Conservation (phyloP, 2,113 vertebrate species). For the Dascyllus trimaculatus region DNA sequence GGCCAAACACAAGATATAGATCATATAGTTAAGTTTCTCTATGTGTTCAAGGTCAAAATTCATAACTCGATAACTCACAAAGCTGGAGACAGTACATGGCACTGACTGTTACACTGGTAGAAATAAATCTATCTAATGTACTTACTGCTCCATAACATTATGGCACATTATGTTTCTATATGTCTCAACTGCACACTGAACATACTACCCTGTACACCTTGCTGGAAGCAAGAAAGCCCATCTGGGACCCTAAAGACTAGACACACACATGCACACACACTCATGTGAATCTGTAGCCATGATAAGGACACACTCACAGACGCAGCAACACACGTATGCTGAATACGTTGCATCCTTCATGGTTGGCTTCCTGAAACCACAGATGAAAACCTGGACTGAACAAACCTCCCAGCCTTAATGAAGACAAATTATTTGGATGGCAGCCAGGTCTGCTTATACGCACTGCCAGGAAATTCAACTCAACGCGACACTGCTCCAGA, state of each 20-base stretch:
- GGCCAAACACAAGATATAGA: no score
- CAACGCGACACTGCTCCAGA: conserved; percentile 21
- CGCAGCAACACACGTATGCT: conserved; percentile 15
- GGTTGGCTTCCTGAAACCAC: conserved; percentile 50
- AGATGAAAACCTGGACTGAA: conserved; percentile 47
- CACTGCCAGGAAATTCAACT: conserved; percentile 29
- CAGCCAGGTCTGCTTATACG: conserved; percentile 38
- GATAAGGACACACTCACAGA: not conserved
- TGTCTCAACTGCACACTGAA: not conserved
- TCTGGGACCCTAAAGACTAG: not conserved
- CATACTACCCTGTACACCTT: not conserved
- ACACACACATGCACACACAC: not conserved
- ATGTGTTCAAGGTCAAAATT: no score
- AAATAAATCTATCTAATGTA: not conserved
- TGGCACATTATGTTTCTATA: not conserved
- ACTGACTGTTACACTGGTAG: no score
- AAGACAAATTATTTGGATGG: conserved; percentile 63
- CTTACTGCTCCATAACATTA: not conserved
- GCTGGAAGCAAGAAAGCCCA: conserved; percentile 17
- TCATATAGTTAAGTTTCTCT: no score
- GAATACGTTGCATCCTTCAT: conserved; percentile 60
- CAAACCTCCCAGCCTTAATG: conserved; percentile 51
- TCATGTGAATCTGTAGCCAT: not conserved
- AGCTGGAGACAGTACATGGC: not conserved
- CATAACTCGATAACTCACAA: no score